Percentiles rank a stretch among this genome's conserved stretches.
These are phyloP conservation scores for Venusia cambrica DNA, from an alignment of 2,888 invertebrate genomes.

Conservation along the genomic window DNA sequence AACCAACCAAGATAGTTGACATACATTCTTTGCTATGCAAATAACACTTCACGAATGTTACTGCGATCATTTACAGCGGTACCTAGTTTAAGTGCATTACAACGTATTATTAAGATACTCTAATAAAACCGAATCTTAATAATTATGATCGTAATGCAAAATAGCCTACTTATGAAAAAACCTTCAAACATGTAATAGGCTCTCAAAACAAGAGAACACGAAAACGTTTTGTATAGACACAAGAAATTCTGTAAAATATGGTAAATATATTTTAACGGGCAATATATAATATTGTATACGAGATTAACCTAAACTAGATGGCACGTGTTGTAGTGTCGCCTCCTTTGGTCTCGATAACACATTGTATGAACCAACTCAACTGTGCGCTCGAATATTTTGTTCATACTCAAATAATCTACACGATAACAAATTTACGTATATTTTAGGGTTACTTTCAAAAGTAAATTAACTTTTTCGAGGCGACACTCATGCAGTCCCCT, in stretches of 20 bases:
- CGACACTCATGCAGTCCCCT: conserved; percentile 79
- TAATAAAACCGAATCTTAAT: conserved; percentile 48
- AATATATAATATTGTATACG: conserved; percentile 82
- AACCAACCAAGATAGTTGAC: conserved; percentile 43
- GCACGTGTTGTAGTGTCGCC: conserved; percentile 80
- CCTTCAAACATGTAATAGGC: conserved; percentile 76
- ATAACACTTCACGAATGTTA: conserved; percentile 65
- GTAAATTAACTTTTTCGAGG: conserved; percentile 50
- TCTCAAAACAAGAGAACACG: conserved; percentile 82
- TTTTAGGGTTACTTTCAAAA: conserved; percentile 38
- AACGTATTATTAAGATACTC: conserved; percentile 38
- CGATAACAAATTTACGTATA: conserved; percentile 47
- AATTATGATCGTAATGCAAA: conserved; percentile 47
- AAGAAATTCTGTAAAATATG: conserved; percentile 78
- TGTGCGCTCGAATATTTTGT: conserved; percentile 68
- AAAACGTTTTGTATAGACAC: conserved; percentile 81
- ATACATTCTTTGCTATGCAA: conserved; percentile 41
- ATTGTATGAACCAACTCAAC: conserved; percentile 67
- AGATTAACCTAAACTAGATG: conserved; percentile 82
- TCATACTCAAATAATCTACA: conserved; percentile 48
- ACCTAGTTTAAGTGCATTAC: conserved; percentile 53
- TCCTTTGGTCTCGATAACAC: conserved; percentile 70
- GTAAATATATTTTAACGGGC: conserved; percentile 82
- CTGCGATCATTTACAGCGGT: conserved; percentile 58
- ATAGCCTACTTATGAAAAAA: conserved; percentile 55